A percentile compares a stretch with the other conserved stretches of the same genome.
Evolutionary conservation across 2,113 vertebrate species (phyloP).

Genomic region (Sardina pilchardus): DNA sequence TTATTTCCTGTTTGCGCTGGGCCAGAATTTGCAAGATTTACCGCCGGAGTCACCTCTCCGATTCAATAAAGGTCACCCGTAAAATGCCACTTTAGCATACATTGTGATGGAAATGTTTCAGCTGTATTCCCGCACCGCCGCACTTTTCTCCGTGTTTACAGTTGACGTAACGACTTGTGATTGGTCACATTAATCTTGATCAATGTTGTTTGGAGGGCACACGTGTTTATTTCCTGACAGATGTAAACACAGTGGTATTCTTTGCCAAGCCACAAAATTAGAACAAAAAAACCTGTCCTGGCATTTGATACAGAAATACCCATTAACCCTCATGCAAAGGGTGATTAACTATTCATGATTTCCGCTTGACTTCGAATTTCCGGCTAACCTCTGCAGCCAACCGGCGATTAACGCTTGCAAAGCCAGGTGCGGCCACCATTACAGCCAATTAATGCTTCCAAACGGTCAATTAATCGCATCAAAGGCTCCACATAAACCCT

Average conservation of each 20-base stretch:
- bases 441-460: constrained; percentile 16
- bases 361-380: constrained; percentile 9
- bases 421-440: constrained; percentile 7
- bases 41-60: constrained; percentile 1
- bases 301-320: background rate
- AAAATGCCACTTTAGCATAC: constrained; percentile 20
- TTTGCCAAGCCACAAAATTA: background rate
- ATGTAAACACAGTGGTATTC: background rate
- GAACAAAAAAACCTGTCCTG: constrained; percentile 9
- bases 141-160: background rate
- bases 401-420: constrained; percentile 16
- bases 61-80: constrained; percentile 16
- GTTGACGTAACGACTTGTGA: constrained; percentile 14
- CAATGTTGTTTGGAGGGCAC: constrained; percentile 12
- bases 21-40: constrained; percentile 3
- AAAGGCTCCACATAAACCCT: constrained; percentile 14
- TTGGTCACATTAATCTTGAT: constrained; percentile 13
- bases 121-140: background rate
- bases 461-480: constrained; percentile 16
- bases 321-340: constrained; percentile 1
- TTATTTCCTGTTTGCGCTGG: constrained; percentile 1
- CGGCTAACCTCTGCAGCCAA: background rate
- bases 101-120: constrained; percentile 5
- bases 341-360: constrained; percentile 17
- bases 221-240: background rate